Evolutionary conservation across 2,797 vertebrate species (phyloP).

Genomic region (Manis javanica): DNA sequence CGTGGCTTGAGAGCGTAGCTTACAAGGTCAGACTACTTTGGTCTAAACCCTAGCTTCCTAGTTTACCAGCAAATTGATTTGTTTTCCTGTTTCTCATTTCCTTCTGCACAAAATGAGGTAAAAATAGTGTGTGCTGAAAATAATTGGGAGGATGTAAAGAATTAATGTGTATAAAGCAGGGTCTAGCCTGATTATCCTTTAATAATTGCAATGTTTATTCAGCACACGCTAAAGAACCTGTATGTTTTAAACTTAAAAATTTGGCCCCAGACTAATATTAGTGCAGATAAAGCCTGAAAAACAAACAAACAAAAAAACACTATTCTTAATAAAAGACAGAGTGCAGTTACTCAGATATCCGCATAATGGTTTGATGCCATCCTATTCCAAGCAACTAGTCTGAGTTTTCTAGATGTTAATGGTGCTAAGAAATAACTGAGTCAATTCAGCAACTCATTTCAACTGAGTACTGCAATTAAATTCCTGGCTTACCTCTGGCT

Average conservation of each 20-base stretch:
- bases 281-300: background rate
- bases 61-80: background rate
- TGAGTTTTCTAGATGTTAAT: constrained; percentile 59
- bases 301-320: background rate
- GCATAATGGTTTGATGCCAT: background rate
- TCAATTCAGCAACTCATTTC: constrained; percentile 33
- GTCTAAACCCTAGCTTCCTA: background rate
- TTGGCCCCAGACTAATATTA: background rate
- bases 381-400: background rate
- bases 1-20: accelerated
- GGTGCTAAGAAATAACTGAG: constrained; percentile 20
- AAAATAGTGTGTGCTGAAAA: background rate
- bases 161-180: background rate
- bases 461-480: constrained; percentile 38
- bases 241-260: background rate
- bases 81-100: background rate
- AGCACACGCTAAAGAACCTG: background rate
- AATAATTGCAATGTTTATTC: background rate
- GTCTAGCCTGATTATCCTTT: background rate
- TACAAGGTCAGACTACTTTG: background rate
- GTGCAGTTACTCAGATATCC: background rate
- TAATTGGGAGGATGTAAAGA: background rate
- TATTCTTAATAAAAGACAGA: background rate
- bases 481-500: constrained; percentile 67
- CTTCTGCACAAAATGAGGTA: background rate